Conservation (phyloP, 2,888 invertebrate genomes). For the Bombylius major region DNA sequence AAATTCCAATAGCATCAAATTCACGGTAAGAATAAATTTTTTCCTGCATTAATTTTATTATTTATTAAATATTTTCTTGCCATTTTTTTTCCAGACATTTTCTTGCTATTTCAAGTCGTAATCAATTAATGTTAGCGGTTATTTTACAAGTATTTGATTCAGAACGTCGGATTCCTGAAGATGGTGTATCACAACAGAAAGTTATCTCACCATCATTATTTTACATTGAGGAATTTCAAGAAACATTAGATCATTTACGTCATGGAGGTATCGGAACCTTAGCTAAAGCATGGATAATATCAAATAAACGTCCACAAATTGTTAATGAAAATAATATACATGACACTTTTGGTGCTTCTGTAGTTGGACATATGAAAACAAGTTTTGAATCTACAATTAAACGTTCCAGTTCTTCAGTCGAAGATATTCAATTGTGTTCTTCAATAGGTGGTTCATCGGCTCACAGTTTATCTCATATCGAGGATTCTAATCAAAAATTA, state of each 20-base stretch:
- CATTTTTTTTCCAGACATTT: conserved; percentile 33
- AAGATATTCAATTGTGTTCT: conserved; percentile 24
- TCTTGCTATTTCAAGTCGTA: conserved; percentile 59
- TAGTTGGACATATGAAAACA: conserved; percentile 17
- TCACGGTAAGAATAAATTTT: background rate
- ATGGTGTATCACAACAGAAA: conserved; percentile 4
- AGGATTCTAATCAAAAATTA: conserved; percentile 20
- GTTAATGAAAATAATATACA: background rate
- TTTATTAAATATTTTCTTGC: background rate
- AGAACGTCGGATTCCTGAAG: conserved; percentile 14
- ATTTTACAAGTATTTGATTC: conserved; percentile 39
- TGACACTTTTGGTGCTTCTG: background rate
- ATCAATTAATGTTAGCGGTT: conserved; percentile 53
- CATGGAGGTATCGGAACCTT: conserved; percentile 63
- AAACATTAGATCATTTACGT: conserved; percentile 64
- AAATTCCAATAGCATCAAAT: conserved; percentile 38
- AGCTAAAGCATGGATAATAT: conserved; percentile 50
- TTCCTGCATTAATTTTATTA: background rate
- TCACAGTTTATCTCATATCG: conserved; percentile 29
- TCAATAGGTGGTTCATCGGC: conserved; percentile 29
- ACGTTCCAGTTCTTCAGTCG: conserved; percentile 40
- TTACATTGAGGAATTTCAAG: conserved; percentile 83
- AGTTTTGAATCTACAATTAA: conserved; percentile 32
- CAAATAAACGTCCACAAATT: conserved; percentile 47
- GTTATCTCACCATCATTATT: conserved; percentile 62